These are phyloP conservation scores for Philotrypesis tridentata DNA, from an alignment of 1,140 invertebrate genomes.

Conservation along the genomic window DNA sequence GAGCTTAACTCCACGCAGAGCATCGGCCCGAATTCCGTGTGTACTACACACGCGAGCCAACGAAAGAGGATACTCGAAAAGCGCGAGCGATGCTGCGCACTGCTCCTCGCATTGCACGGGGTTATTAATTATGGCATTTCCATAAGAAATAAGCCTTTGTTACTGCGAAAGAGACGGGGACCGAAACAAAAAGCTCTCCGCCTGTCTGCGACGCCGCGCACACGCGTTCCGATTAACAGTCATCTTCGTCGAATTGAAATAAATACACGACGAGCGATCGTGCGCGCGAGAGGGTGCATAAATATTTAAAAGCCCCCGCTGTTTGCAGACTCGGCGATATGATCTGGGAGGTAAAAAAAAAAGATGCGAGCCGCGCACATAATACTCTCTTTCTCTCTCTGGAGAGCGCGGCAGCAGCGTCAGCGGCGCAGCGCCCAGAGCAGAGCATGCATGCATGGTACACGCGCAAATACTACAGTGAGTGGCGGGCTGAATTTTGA, in stretches of 20 bases:
- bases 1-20: too few species aligned
- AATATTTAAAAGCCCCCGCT: not conserved
- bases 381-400: not conserved
- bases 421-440: too few species aligned
- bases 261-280: not conserved
- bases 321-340: not conserved
- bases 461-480: not conserved
- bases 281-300: not conserved
- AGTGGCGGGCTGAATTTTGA: conserved; percentile 29
- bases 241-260: not conserved
- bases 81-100: not conserved
- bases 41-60: not conserved
- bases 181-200: not conserved
- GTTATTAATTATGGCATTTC: conserved; percentile 1
- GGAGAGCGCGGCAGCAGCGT: too few species aligned
- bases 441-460: too few species aligned
- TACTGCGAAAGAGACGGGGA: too few species aligned
- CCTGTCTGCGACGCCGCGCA: too few species aligned
- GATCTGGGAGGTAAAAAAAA: not conserved
- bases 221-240: not conserved
- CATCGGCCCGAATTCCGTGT: not conserved
- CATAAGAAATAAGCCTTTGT: not conserved
- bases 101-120: not conserved
- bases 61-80: not conserved
- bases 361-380: not conserved